A percentile compares a stretch with the other conserved stretches of the same genome.
These are phyloP conservation scores for Pardalotus punctatus DNA, from an alignment of 2,113 vertebrate genomes.

Conservation along the genomic window DNA sequence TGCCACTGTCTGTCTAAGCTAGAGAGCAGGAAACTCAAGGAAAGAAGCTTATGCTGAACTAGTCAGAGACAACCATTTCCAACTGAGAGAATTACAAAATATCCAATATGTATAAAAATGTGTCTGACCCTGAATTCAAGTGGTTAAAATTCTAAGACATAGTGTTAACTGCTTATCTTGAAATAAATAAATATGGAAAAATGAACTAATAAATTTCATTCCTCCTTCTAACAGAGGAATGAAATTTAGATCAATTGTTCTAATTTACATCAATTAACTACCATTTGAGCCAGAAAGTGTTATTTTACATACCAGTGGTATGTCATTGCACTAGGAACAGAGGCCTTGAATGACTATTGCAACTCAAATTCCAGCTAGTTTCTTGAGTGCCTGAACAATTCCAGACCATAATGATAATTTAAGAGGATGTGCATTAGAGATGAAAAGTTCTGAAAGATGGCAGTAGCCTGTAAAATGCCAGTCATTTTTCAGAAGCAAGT, in stretches of 20 bases:
- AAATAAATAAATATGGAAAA: not conserved
- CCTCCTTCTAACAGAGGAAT: not conserved
- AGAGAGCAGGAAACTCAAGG: not conserved
- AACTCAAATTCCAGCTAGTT: not conserved
- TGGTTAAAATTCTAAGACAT: not conserved
- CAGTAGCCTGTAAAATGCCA: not conserved
- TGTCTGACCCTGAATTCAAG: not conserved
- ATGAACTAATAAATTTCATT: no score
- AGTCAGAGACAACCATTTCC: not conserved
- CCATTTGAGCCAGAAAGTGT: not conserved
- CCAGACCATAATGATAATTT: not conserved
- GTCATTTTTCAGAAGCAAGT: not conserved
- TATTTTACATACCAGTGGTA: not conserved
- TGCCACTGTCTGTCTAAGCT: not conserved
- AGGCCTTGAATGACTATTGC: not conserved
- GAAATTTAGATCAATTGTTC: not conserved
- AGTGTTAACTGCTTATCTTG: not conserved
- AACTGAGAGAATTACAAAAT: not conserved
- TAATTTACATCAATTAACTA: not conserved
- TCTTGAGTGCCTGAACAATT: not conserved
- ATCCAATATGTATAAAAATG: not conserved
- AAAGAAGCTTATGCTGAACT: not conserved
- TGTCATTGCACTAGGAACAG: not conserved
- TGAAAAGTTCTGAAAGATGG: not conserved
- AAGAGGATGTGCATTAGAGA: not conserved